Percentiles rank a stretch among this genome's conserved stretches.
phyloP scores from a whole-genome alignment of 1,140 invertebrate genomes.

The Drosophila parabipectinata region DNA sequence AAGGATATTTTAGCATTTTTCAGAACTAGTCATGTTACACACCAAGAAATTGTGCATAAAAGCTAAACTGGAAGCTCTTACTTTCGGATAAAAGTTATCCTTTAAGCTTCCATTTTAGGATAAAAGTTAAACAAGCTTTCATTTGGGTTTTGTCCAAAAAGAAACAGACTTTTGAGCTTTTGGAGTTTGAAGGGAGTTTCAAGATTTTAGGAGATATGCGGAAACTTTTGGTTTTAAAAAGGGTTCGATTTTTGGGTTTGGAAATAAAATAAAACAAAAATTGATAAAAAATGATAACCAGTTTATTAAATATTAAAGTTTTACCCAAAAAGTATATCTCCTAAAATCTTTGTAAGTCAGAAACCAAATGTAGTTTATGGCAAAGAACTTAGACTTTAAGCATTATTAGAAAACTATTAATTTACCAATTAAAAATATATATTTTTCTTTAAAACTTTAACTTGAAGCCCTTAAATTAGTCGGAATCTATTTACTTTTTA shows the following conservation, averaged over 20 bases:
- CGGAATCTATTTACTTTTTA: constrained; percentile 73
- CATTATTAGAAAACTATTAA: too few relatives aligned
- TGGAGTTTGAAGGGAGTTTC: not conserved
- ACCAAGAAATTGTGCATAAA: not conserved
- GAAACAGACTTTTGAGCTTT: not conserved
- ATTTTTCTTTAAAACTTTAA: constrained; percentile 25
- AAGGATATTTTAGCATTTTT: not conserved
- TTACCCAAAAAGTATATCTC: too few relatives aligned
- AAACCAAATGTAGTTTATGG: too few relatives aligned
- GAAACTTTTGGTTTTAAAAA: too few relatives aligned
- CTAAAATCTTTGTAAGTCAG: too few relatives aligned
- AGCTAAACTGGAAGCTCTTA: not conserved
- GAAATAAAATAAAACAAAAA: not conserved
- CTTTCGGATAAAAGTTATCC: not conserved
- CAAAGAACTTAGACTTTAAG: too few relatives aligned
- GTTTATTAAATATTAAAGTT: too few relatives aligned
- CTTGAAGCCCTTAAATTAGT: constrained; percentile 32
- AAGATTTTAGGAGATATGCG: too few relatives aligned
- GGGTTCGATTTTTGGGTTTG: not conserved
- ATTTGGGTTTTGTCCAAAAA: not conserved
- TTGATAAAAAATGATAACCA: too few relatives aligned
- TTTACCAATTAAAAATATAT: not conserved
- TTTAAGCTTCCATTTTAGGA: not conserved
- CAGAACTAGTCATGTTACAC: not conserved
- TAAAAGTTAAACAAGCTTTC: not conserved